These are phyloP conservation scores for Tenodera sinensis DNA, from an alignment of 2,888 invertebrate genomes.

Conservation along the genomic window DNA sequence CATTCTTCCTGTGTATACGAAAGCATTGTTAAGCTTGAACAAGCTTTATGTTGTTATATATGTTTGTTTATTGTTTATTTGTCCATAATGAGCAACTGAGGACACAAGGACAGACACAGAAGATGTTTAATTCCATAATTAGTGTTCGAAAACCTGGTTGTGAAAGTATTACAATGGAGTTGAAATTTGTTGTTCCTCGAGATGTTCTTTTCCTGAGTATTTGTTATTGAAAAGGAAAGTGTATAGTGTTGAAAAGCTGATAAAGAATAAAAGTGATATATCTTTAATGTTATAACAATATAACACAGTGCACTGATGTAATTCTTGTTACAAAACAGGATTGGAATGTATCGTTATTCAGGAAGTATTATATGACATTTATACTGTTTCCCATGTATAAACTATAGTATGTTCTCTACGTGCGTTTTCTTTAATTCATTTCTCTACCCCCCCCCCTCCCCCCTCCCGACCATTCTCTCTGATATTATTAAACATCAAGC, in stretches of 20 bases:
- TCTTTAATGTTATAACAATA: background rate
- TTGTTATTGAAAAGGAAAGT: background rate
- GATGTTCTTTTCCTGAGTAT: background rate
- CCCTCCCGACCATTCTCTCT: no score
- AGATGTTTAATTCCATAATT: background rate
- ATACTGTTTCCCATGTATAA: conserved; percentile 4
- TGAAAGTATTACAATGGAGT: background rate
- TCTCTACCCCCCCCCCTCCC: no score
- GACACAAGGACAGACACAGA: background rate
- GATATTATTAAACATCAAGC: no score
- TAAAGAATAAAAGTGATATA: background rate
- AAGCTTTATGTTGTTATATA: background rate
- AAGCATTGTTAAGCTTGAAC: background rate
- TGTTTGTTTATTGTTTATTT: background rate
- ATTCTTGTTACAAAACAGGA: background rate
- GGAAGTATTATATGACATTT: background rate
- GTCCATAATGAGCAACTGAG: background rate
- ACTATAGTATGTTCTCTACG: background rate
- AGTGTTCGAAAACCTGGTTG: background rate
- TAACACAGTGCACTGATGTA: background rate
- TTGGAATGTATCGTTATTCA: background rate
- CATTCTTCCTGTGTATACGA: background rate
- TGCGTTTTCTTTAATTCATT: background rate
- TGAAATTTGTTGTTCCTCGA: background rate
- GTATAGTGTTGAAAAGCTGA: background rate